phyloP scores from a whole-genome alignment of 2,888 invertebrate species.

The Bhutanitis thaidina region DNA sequence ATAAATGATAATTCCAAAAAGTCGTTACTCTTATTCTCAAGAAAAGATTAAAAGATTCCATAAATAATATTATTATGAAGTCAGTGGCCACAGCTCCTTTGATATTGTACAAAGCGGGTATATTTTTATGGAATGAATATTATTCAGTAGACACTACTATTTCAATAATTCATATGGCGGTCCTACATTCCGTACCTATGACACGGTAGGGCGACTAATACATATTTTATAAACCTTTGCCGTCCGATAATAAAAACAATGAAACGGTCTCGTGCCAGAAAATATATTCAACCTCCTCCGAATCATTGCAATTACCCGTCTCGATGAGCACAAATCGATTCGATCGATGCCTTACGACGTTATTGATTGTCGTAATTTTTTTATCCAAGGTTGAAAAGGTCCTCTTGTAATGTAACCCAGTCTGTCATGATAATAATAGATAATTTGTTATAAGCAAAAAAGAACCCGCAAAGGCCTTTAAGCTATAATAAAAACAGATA shows the following conservation, averaged over 20 bases:
- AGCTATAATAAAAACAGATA: slow-evolving; percentile 77
- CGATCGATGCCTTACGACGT: slow-evolving; percentile 46
- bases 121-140: slow-evolving; percentile 18
- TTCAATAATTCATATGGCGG: slow-evolving; percentile 45
- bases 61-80: slow-evolving; percentile 17
- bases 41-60: slow-evolving; percentile 10
- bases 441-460: slow-evolving; percentile 77
- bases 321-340: slow-evolving; percentile 63
- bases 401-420: slow-evolving; percentile 62
- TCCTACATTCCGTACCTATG: slow-evolving; percentile 39
- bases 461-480: slow-evolving; percentile 70
- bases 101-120: slow-evolving; percentile 8
- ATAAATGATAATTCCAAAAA: no score
- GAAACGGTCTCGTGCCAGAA: slow-evolving; percentile 36
- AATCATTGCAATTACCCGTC: slow-evolving; percentile 63
- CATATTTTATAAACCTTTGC: slow-evolving; percentile 54
- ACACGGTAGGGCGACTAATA: slow-evolving; percentile 40
- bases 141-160: slow-evolving; percentile 14
- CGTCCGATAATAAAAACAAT: slow-evolving; percentile 48
- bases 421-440: slow-evolving; percentile 67
- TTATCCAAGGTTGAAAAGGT: slow-evolving; percentile 28
- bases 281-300: slow-evolving; percentile 45
- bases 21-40: neutral
- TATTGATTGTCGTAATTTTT: slow-evolving; percentile 35
- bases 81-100: slow-evolving; percentile 13